phyloP scores from a whole-genome alignment of 2,113 vertebrate species.

The Cyrtonyx montezumae region DNA sequence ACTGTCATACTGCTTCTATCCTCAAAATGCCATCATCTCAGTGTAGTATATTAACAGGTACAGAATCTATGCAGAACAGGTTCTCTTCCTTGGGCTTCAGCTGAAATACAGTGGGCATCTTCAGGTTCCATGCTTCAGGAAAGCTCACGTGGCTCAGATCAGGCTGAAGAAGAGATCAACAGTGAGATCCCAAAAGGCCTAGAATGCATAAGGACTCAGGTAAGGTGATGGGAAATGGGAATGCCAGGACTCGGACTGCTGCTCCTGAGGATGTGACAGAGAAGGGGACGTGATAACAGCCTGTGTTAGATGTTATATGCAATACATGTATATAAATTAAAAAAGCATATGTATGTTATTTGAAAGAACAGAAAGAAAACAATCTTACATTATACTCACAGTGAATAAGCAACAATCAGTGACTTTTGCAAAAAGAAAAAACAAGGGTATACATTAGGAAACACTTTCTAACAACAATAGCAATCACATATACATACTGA shows the following conservation, averaged over 20 bases:
- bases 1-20: background rate
- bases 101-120: background rate
- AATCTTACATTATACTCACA: too few relatives aligned
- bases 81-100: background rate
- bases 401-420: background rate
- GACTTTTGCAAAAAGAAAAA: background rate
- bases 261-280: background rate
- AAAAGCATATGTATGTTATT: background rate
- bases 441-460: background rate
- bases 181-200: background rate
- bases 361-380: background rate
- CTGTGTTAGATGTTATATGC: background rate
- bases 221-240: background rate
- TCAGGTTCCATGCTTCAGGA: background rate
- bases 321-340: background rate
- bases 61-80: background rate
- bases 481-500: background rate
- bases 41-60: background rate
- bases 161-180: background rate
- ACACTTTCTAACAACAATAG: background rate
- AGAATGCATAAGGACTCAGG: fast-evolving
- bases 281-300: fast-evolving
- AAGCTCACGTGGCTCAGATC: background rate
- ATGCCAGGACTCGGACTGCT: background rate
- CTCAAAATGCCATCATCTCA: background rate